These are phyloP conservation scores for Phytoseiulus persimilis DNA, from an alignment of 2,888 invertebrate genomes.

Conservation along the genomic window DNA sequence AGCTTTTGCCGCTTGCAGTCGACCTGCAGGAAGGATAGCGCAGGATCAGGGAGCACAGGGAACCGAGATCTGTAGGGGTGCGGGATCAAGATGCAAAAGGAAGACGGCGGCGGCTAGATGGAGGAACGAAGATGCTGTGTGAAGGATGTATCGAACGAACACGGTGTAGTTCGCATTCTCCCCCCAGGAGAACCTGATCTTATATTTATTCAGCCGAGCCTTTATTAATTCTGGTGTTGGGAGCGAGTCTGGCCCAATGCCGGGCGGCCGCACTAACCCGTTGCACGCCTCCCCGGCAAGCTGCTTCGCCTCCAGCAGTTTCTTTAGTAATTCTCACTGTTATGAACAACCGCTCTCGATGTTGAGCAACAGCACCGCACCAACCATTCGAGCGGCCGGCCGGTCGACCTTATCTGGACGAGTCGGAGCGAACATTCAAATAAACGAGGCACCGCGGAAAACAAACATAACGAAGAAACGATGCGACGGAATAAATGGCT, in stretches of 20 bases:
- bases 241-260: background rate
- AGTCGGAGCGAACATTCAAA: background rate
- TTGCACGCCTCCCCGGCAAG: background rate
- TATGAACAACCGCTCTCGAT: background rate
- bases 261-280: background rate
- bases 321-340: background rate
- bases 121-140: background rate
- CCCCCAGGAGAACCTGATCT: background rate
- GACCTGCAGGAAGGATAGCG: background rate
- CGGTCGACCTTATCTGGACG: background rate
- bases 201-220: background rate
- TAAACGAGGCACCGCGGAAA: background rate
- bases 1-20: background rate
- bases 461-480: too few species aligned
- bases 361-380: background rate
- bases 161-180: background rate
- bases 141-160: background rate
- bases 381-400: background rate
- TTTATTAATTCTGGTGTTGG: background rate
- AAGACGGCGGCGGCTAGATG: background rate
- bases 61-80: background rate
- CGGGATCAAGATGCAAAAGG: background rate
- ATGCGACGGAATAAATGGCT: too few species aligned
- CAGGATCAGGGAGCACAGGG: background rate
- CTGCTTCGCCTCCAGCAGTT: background rate